Conservation (phyloP, 2,888 invertebrate genomes). For the Stenolophus ochropezus region DNA sequence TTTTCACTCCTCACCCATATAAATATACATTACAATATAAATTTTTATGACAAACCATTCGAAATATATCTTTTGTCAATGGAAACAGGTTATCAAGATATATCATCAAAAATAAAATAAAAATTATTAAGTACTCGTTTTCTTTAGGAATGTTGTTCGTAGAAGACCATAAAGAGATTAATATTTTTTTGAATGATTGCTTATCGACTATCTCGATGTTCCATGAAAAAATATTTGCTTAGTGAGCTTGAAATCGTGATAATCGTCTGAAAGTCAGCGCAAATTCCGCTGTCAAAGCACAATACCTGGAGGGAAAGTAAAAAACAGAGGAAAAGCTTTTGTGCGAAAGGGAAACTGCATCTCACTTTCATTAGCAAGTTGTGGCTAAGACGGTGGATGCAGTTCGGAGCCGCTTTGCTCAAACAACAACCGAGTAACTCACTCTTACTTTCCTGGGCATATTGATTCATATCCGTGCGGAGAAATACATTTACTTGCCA, state of each 20-base stretch:
- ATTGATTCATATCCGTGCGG: constrained; percentile 22
- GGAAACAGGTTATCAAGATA: too few relatives aligned
- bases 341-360: not conserved
- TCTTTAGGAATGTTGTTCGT: too few relatives aligned
- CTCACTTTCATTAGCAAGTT: not conserved
- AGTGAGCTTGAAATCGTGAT: not conserved
- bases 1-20: too few relatives aligned
- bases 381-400: not conserved
- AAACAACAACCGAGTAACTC: constrained; percentile 16
- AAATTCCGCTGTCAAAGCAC: not conserved
- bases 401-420: constrained; percentile 6
- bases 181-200: not conserved
- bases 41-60: too few relatives aligned
- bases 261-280: not conserved
- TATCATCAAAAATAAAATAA: too few relatives aligned
- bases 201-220: not conserved
- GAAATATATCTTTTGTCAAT: too few relatives aligned
- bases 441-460: constrained; percentile 8
- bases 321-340: not conserved
- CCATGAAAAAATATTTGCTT: not conserved
- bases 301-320: not conserved
- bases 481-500: constrained; percentile 29
- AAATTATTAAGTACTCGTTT: too few relatives aligned
- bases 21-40: too few relatives aligned
- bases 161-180: too few relatives aligned